phyloP scores from a whole-genome alignment of 2,888 invertebrate species.

The Spodoptera picta region DNA sequence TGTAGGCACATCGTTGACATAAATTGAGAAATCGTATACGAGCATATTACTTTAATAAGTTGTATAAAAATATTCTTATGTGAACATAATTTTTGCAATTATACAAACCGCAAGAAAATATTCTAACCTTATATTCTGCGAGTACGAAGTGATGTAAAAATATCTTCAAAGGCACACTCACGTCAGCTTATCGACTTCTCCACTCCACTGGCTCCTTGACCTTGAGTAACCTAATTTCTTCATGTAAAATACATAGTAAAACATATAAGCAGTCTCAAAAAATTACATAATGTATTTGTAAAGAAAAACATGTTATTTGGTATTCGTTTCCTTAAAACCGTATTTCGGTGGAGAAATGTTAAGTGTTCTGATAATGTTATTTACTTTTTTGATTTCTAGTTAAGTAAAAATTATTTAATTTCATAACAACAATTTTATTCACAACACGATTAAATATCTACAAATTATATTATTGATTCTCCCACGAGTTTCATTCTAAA shows the following conservation, averaged over 20 bases:
- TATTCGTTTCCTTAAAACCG: not conserved
- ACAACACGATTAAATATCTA: too few relatives aligned
- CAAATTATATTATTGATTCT: too few relatives aligned
- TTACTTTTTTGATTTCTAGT: not conserved
- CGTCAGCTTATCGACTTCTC: constrained; percentile 55
- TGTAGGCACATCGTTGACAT: too few relatives aligned
- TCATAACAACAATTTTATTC: too few relatives aligned
- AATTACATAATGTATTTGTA: constrained; percentile 7
- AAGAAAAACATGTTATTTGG: constrained; percentile 7
- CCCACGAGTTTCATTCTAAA: too few relatives aligned
- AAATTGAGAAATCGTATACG: too few relatives aligned
- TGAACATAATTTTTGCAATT: constrained; percentile 15
- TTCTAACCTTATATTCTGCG: constrained; percentile 19
- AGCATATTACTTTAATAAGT: too few relatives aligned
- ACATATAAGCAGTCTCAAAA: constrained; percentile 20
- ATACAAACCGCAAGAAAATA: constrained; percentile 33
- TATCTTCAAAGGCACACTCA: constrained; percentile 54
- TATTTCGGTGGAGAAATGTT: not conserved
- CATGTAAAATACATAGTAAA: constrained; percentile 42
- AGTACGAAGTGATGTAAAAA: constrained; percentile 44
- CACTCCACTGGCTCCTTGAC: constrained; percentile 44
- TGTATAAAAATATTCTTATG: not conserved
- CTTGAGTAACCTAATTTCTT: constrained; percentile 54
- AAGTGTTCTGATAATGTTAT: not conserved
- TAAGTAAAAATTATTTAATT: too few relatives aligned